phyloP scores from a whole-genome alignment of 1,140 invertebrate species.

The Physella acuta region DNA sequence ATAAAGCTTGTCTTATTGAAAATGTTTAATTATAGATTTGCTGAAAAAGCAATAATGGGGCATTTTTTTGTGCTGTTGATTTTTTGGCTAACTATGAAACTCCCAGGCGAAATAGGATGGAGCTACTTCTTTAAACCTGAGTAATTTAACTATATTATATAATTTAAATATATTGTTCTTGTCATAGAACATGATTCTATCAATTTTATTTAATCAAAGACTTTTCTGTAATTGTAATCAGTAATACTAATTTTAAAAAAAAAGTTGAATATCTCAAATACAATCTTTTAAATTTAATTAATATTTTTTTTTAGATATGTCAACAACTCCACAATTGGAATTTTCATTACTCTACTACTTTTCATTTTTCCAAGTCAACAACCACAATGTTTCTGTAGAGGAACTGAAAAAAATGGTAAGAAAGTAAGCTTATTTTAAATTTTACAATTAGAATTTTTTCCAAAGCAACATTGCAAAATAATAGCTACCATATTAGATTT shows the following conservation, averaged over 20 bases:
- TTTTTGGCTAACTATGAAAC: constrained; percentile 86
- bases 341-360: constrained; percentile 38
- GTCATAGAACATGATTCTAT: not conserved
- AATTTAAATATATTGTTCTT: not conserved
- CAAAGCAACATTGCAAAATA: no score
- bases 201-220: no score
- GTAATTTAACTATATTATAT: no score
- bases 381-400: constrained; percentile 31
- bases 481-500: no score
- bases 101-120: constrained; percentile 81
- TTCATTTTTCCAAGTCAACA: constrained; percentile 44
- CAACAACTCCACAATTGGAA: constrained; percentile 45
- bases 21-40: constrained; percentile 62
- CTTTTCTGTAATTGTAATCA: no score
- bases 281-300: no score
- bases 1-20: no score
- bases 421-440: not conserved
- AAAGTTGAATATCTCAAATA: no score
- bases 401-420: not conserved
- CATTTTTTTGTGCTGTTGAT: constrained; percentile 78
- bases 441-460: no score
- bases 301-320: constrained; percentile 56
- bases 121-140: constrained; percentile 50
- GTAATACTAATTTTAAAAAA: no score
- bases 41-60: constrained; percentile 74